Percentiles rank a stretch among this genome's conserved stretches.
phyloP scores from a whole-genome alignment of 2,888 invertebrate genomes.

The Caradrina clavipalpis region DNA sequence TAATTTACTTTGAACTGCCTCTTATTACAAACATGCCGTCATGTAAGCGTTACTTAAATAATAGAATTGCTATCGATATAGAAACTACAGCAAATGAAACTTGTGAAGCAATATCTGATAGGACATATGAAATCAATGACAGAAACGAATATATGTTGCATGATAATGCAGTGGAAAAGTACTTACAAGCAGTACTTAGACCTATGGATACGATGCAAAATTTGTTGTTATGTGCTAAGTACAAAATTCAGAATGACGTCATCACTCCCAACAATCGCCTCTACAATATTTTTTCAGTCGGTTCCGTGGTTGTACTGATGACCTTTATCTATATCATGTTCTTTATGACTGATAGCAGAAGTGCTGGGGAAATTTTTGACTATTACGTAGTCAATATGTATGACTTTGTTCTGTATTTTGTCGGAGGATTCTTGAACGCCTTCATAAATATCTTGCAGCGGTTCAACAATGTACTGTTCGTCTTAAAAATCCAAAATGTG shows the following conservation, averaged over 20 bases:
- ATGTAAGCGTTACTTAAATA: background rate
- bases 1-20: conserved; percentile 6
- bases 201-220: conserved; percentile 25
- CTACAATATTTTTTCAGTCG: conserved; percentile 17
- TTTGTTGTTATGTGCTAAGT: conserved; percentile 23
- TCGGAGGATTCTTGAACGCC: conserved; percentile 3
- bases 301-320: background rate
- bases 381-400: background rate
- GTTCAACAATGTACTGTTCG: conserved; percentile 24
- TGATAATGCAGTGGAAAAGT: conserved; percentile 5
- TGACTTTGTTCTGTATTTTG: background rate
- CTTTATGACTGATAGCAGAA: background rate
- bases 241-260: conserved; percentile 20
- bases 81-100: background rate
- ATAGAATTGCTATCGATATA: conserved; percentile 7
- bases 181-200: conserved; percentile 21
- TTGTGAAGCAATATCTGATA: background rate
- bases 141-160: background rate
- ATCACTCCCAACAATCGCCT: conserved; percentile 11
- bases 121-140: background rate
- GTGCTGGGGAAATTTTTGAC: background rate
- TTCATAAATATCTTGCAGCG: conserved; percentile 16
- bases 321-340: background rate
- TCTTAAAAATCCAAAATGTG: conserved; percentile 31
- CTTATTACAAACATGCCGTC: conserved; percentile 4